phyloP scores from a whole-genome alignment of 2,888 invertebrate genomes.

The Andricus curvator region DNA sequence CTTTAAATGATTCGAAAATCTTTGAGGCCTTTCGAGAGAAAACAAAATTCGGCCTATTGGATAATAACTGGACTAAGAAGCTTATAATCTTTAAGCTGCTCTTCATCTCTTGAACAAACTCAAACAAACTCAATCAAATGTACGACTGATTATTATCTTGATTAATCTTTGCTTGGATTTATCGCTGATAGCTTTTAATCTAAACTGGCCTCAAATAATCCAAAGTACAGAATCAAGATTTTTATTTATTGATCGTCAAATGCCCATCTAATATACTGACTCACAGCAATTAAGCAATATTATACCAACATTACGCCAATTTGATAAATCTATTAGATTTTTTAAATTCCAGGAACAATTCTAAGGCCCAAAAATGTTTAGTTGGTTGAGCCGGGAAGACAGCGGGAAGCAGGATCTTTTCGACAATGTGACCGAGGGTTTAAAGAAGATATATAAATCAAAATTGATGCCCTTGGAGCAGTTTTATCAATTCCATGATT shows the following conservation, averaged over 20 bases:
- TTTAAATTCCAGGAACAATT: background rate
- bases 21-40: too few relatives aligned
- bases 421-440: conserved; percentile 95
- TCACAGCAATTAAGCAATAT: too few relatives aligned
- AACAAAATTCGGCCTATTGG: too few relatives aligned
- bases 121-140: background rate
- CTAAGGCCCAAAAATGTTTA: conserved; percentile 85
- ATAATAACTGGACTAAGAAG: background rate
- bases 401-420: conserved; percentile 88
- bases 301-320: background rate
- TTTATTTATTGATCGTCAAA: background rate
- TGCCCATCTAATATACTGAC: background rate
- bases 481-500: conserved; percentile 95
- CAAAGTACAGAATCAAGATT: background rate
- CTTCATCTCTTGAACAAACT: background rate
- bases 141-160: background rate
- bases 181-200: background rate
- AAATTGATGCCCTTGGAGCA: conserved; percentile 94
- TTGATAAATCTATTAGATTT: background rate
- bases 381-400: conserved; percentile 89
- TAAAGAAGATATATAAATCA: conserved; percentile 93
- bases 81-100: background rate
- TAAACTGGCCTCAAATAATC: background rate
- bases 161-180: background rate
- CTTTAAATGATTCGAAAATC: too few relatives aligned